Conservation (phyloP, 2,113 vertebrate species). For the Pterocles gutturalis region DNA sequence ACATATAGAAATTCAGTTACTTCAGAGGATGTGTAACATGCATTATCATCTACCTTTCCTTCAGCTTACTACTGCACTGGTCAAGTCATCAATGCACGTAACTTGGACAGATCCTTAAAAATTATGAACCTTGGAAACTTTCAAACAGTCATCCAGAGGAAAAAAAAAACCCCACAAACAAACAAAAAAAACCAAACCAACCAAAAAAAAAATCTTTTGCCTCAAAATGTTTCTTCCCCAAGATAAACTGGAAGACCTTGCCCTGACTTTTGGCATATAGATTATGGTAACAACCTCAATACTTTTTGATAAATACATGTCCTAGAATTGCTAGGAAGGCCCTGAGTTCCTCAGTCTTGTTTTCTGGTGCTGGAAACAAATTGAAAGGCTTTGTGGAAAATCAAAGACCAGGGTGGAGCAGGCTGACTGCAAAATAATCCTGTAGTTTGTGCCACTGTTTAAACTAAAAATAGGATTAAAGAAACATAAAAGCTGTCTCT, state of each 20-base stretch:
- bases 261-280: not conserved
- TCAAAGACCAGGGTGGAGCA: not conserved
- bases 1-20: not conserved
- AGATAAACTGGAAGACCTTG: not conserved
- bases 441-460: not conserved
- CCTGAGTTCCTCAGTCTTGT: fast-evolving
- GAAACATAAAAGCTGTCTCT: not conserved
- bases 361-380: not conserved
- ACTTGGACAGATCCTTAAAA: not conserved
- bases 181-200: not conserved
- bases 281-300: not conserved
- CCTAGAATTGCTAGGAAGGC: not conserved
- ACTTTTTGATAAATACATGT: not conserved
- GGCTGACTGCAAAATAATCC: not conserved
- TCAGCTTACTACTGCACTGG: not conserved
- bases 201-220: fast-evolving
- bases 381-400: not conserved
- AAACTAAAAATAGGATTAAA: not conserved
- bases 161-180: not conserved
- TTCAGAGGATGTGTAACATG: not conserved
- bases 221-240: not conserved
- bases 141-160: not conserved
- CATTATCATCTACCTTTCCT: not conserved
- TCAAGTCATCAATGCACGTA: fast-evolving
- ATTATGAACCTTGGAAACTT: not conserved